Evolutionary conservation across 2,113 vertebrate genomes (phyloP), one percentile per base, ranked within the genome.

Genomic region (Ophthalmolycus amberensis): DNA sequence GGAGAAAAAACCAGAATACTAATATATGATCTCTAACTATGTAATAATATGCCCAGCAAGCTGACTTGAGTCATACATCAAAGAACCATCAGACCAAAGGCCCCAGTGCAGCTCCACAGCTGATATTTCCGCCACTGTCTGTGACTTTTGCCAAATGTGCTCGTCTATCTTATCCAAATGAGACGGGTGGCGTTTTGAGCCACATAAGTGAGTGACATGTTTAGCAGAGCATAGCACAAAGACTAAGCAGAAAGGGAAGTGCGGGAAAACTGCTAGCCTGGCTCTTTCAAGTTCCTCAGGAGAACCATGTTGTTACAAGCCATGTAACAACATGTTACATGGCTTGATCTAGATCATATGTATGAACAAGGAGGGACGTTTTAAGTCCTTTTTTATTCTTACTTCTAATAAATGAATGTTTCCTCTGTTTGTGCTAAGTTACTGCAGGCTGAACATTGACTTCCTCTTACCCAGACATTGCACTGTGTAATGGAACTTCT

Each of bases 401-500:
- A 10, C 27, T 18, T 72, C 25, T 46, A 38, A 65, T 58, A 32
- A 37, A 12, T 46, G 14, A 48, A 15, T n/a, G n/a, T n/a, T n/a
- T n/a, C n/a, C n/a, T n/a, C n/a, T 16, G 14, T 70, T 62, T 71
- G 12, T 44, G 60, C 27, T 16, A 22, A 46, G 15, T 3, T 25
- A 16, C 29, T 68, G 46, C 12, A 46, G 22, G 6, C 46, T 65
- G 22, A 37, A 65, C n/a, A 18, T 20, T 9, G 34, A 59, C 22
- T 54, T 66, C 42, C 58, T 25, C 56, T 72, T 15, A 60, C 63
- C 29, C 25, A 32, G 37, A 64, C 54, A 10, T 63, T 71, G 40
- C 32, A 11, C 44, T 0, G 44, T 10, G 40, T 70, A 34, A 74
- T 46, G n/a, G 16, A 60, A 72, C 67, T 9, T 6, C 65, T 6